Percentiles rank a stretch among this genome's conserved stretches.
These are phyloP conservation scores for Staurois parvus DNA, from an alignment of 2,797 vertebrate species.

Conservation along the genomic window DNA sequence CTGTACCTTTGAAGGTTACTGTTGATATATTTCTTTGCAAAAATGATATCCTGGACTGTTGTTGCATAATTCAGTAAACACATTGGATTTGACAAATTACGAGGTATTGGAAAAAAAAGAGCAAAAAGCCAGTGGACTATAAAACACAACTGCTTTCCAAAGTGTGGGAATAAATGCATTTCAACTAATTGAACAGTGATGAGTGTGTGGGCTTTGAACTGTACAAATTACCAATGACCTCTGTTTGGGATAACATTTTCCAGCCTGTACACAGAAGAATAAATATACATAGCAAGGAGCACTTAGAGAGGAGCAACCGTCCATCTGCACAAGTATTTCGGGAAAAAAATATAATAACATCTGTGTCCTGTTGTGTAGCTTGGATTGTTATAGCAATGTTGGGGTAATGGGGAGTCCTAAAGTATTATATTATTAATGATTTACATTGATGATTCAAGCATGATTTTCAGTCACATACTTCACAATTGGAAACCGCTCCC, in stretches of 20 bases:
- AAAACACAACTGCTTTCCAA: constrained; percentile 22
- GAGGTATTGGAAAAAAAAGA: not conserved
- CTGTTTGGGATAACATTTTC: constrained; percentile 45
- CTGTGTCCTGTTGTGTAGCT: not conserved
- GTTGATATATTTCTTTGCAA: not conserved
- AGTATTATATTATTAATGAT: not conserved
- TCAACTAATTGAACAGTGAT: constrained; percentile 22
- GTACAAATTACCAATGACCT: constrained; percentile 45
- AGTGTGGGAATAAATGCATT: constrained; percentile 56
- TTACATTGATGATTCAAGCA: no score
- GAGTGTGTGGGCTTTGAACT: constrained; percentile 50
- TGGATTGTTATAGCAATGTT: not conserved
- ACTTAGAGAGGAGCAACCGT: not conserved
- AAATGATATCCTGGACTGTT: not conserved
- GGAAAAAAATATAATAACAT: constrained; percentile 2
- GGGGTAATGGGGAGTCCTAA: not conserved
- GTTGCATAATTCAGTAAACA: not conserved
- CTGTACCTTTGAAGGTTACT: not conserved
- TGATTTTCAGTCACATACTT: no score
- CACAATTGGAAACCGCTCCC: no score
- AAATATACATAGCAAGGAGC: constrained; percentile 24
- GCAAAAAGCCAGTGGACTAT: not conserved
- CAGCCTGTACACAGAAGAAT: constrained; percentile 40
- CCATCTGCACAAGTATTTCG: not conserved
- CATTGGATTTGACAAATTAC: not conserved